Evolutionary conservation across 30 jellyfish, hydroid and myxozoan species (phyloP).

Genomic region (Pelagia noctiluca): DNA sequence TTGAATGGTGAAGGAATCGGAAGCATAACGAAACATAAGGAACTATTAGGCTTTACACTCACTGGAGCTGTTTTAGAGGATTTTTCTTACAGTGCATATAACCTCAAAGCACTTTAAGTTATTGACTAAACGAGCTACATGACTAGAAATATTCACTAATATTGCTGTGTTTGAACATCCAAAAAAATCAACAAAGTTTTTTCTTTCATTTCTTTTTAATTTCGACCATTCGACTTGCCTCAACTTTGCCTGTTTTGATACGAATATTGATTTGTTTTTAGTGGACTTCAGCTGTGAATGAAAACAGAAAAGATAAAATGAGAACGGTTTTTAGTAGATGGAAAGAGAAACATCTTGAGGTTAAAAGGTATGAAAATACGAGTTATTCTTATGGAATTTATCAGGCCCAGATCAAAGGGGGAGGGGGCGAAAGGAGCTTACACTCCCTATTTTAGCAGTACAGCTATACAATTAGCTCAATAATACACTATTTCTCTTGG

Average conservation of each 20-base stretch:
- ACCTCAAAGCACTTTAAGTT: background rate
- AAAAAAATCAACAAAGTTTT: background rate
- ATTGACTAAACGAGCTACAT: background rate
- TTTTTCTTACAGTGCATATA: too few relatives aligned
- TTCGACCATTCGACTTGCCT: background rate
- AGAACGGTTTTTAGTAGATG: constrained; percentile 31
- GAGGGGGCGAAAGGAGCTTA: too few relatives aligned
- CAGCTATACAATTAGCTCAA: too few relatives aligned
- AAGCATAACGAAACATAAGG: background rate
- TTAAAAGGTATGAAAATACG: constrained; percentile 24
- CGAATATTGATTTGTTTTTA: background rate
- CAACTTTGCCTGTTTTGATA: background rate
- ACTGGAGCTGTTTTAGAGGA: background rate
- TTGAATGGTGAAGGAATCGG: background rate
- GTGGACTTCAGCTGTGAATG: background rate
- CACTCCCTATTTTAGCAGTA: too few relatives aligned
- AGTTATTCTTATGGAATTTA: background rate
- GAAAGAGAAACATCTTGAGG: constrained; percentile 28
- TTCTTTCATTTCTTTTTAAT: background rate
- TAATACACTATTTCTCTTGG: too few relatives aligned
- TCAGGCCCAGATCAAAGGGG: too few relatives aligned
- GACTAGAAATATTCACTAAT: background rate
- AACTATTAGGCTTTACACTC: background rate
- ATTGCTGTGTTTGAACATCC: background rate
- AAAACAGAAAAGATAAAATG: background rate